A percentile compares a stretch with the other conserved stretches of the same genome.
These are phyloP conservation scores for Cotesia vestalis DNA, from an alignment of 1,140 invertebrate genomes.

Conservation along the genomic window DNA sequence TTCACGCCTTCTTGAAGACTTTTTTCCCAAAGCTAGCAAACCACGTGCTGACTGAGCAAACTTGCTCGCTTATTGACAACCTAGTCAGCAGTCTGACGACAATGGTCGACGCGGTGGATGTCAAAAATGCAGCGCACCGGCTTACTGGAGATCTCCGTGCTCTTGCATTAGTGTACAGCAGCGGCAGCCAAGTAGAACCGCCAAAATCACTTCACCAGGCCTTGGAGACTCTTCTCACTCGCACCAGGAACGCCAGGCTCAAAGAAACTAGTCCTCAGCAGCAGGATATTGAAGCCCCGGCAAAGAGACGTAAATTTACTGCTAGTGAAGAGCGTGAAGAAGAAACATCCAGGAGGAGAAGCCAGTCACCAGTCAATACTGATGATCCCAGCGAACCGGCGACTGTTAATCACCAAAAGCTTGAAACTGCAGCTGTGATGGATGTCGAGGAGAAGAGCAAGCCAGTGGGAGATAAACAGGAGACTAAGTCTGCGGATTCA, in stretches of 20 bases:
- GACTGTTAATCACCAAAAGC: slow-evolving; percentile 30
- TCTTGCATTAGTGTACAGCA: slow-evolving; percentile 67
- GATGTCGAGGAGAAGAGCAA: slow-evolving; percentile 43
- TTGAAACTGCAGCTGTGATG: slow-evolving; percentile 34
- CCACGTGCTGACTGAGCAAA: slow-evolving; percentile 71
- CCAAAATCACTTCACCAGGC: slow-evolving; percentile 51
- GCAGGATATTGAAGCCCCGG: slow-evolving; percentile 54
- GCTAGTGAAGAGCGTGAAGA: slow-evolving; percentile 43
- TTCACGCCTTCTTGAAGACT: slow-evolving; percentile 83
- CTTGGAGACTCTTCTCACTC: slow-evolving; percentile 52
- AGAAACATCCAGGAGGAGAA: slow-evolving; percentile 38
- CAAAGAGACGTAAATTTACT: slow-evolving; percentile 61
- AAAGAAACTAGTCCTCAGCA: slow-evolving; percentile 50
- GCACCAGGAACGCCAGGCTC: slow-evolving; percentile 50
- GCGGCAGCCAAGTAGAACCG: slow-evolving; percentile 58
- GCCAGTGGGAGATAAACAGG: slow-evolving; percentile 34
- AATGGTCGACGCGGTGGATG: slow-evolving; percentile 66
- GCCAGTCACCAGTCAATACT: slow-evolving; percentile 37
- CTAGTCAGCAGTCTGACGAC: slow-evolving; percentile 67
- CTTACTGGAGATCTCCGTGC: slow-evolving; percentile 69
- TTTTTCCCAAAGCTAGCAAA: slow-evolving; percentile 82
- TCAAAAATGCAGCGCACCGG: slow-evolving; percentile 63
- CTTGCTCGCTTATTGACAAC: slow-evolving; percentile 69
- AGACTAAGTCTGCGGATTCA: slow-evolving; percentile 33
- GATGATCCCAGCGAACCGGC: slow-evolving; percentile 26